A percentile compares a stretch with the other conserved stretches of the same genome.
phyloP scores from a whole-genome alignment of 2,113 vertebrate genomes.

The Bubo bubo region DNA sequence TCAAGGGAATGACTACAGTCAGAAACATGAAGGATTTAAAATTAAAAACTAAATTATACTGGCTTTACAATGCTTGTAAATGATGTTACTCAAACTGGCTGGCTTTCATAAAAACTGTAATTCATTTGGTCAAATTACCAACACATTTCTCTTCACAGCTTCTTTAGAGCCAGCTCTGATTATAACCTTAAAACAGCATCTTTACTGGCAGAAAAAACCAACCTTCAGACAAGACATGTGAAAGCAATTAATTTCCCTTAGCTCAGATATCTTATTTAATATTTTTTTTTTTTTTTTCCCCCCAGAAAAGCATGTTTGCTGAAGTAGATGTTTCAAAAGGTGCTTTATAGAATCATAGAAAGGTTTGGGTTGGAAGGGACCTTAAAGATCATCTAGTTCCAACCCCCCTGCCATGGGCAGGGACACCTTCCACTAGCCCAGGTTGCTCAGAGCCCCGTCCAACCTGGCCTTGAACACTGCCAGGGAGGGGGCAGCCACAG shows the following conservation, averaged over 20 bases:
- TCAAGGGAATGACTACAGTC: not conserved
- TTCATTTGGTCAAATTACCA: slow-evolving; percentile 53
- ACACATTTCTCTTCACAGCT: slow-evolving; percentile 51
- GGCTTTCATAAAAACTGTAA: slow-evolving; percentile 36
- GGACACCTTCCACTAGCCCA: too few species aligned
- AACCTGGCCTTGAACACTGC: too few species aligned
- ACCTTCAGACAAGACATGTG: slow-evolving; percentile 1
- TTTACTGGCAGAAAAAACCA: not conserved
- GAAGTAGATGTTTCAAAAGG: not conserved
- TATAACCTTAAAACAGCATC: slow-evolving; percentile 53
- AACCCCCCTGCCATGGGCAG: too few species aligned
- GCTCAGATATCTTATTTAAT: not conserved
- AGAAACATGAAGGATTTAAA: not conserved
- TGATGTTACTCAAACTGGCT: not conserved
- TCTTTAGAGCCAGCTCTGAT: slow-evolving; percentile 48
- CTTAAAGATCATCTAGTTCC: too few species aligned
- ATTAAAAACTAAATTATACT: not conserved
- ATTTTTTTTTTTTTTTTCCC: not conserved
- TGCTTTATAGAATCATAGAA: not conserved
- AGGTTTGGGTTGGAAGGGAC: too few species aligned
- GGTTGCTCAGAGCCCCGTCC: too few species aligned
- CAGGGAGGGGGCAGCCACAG: too few species aligned
- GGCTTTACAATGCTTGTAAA: not conserved
- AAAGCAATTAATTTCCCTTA: slow-evolving; percentile 36
- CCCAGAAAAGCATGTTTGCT: not conserved